These are phyloP conservation scores for Harpalus rufipes DNA, from an alignment of 2,888 invertebrate genomes.

Conservation along the genomic window DNA sequence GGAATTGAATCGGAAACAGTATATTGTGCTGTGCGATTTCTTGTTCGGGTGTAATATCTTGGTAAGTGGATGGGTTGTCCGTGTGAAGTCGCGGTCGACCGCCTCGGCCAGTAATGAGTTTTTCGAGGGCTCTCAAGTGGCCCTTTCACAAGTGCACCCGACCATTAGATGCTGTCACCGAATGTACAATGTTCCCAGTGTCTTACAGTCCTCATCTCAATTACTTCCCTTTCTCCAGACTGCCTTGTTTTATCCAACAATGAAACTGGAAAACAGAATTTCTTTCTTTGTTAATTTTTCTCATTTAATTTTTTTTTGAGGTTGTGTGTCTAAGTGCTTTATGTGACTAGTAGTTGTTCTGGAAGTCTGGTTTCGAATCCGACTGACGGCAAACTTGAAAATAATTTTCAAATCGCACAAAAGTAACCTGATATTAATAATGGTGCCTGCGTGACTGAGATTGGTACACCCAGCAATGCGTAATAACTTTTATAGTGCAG, in stretches of 20 bases:
- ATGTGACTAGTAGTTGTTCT: too few relatives aligned
- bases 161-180: conserved; percentile 56
- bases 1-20: not conserved
- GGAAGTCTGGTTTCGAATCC: too few relatives aligned
- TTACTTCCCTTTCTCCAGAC: conserved; percentile 37
- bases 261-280: conserved; percentile 31
- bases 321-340: too few relatives aligned
- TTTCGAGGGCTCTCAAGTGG: conserved; percentile 56
- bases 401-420: too few relatives aligned
- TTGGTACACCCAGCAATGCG: too few relatives aligned
- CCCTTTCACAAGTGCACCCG: conserved; percentile 53
- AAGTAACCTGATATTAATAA: too few relatives aligned
- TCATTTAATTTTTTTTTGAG: too few relatives aligned
- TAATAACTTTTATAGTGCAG: too few relatives aligned
- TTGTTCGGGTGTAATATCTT: not conserved
- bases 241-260: conserved; percentile 1
- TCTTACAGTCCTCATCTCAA: conserved; percentile 49
- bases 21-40: too few relatives aligned
- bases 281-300: conserved; percentile 10
- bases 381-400: too few relatives aligned
- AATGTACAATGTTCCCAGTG: conserved; percentile 46
- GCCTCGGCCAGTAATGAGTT: conserved; percentile 55
- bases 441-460: too few relatives aligned
- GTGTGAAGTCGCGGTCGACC: conserved; percentile 28
- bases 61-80: conserved; percentile 20